These are phyloP conservation scores for Balanococcus diminutus DNA, from an alignment of 2,888 invertebrate genomes.

Conservation along the genomic window DNA sequence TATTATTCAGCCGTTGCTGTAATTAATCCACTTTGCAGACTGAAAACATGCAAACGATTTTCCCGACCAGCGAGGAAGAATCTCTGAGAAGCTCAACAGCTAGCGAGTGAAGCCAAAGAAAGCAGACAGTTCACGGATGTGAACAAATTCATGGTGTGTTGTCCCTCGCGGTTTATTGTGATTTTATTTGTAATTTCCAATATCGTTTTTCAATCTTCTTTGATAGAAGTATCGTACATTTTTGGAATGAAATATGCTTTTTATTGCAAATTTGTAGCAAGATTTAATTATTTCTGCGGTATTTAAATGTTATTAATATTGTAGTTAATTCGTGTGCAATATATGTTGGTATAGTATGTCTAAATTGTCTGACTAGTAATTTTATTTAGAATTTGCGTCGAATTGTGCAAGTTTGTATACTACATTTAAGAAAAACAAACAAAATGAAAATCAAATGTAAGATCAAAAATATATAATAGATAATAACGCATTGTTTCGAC, in stretches of 20 bases:
- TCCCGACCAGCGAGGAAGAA: slow-evolving; percentile 74
- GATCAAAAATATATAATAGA: no score
- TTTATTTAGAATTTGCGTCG: not conserved
- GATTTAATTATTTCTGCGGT: not conserved
- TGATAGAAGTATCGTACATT: not conserved
- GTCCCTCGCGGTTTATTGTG: slow-evolving; percentile 61
- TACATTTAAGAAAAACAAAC: no score
- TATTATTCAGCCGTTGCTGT: no score
- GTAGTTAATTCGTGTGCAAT: not conserved
- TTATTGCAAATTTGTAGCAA: not conserved
- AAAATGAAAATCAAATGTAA: no score
- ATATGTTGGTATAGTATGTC: not conserved
- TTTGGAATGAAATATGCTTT: not conserved
- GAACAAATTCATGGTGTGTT: slow-evolving; percentile 82
- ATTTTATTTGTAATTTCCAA: not conserved
- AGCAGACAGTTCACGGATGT: slow-evolving; percentile 90
- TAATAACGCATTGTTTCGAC: no score
- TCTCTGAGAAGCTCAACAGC: slow-evolving; percentile 81
- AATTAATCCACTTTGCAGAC: slow-evolving; percentile 63
- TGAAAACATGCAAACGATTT: slow-evolving; percentile 78
- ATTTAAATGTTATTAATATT: not conserved
- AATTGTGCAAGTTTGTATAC: not conserved
- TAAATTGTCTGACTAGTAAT: not conserved
- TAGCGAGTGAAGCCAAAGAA: slow-evolving; percentile 86
- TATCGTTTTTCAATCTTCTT: not conserved